Percentiles rank a stretch among this genome's conserved stretches.
Evolutionary conservation across 2,113 vertebrate species (phyloP).

Genomic region (Ptyas mucosa): DNA sequence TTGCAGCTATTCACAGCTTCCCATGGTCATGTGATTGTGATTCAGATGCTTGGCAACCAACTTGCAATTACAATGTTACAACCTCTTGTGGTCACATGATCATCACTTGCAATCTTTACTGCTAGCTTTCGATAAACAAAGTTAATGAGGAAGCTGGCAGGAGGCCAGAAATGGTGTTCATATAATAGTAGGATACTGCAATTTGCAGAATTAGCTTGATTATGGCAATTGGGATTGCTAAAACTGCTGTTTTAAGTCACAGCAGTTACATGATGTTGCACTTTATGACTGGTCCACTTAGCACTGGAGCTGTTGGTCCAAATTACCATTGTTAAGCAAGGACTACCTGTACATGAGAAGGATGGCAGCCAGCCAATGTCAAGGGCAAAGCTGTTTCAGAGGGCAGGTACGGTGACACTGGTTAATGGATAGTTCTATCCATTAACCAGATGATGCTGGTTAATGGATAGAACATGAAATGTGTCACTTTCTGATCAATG

Average conservation of each 20-base stretch:
- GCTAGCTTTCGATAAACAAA: background rate
- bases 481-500: background rate
- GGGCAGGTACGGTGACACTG: background rate
- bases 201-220: background rate
- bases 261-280: background rate
- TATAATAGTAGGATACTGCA: background rate
- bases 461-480: background rate
- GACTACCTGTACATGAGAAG: background rate
- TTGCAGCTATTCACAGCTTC: too few species aligned
- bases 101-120: background rate
- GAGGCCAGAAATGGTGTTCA: background rate
- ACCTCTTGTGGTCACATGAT: background rate
- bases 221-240: background rate
- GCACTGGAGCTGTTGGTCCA: background rate
- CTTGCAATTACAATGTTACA: background rate
- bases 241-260: background rate
- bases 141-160: background rate
- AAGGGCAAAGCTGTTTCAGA: background rate
- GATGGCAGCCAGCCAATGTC: background rate
- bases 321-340: background rate
- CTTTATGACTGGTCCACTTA: too few species aligned
- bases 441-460: background rate
- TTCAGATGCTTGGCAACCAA: background rate
- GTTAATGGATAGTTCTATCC: background rate
- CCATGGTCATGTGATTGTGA: background rate